Percentiles rank a stretch among this genome's conserved stretches.
These are phyloP conservation scores for Xanthia icteritia DNA, from an alignment of 2,888 invertebrate genomes.

Conservation along the genomic window DNA sequence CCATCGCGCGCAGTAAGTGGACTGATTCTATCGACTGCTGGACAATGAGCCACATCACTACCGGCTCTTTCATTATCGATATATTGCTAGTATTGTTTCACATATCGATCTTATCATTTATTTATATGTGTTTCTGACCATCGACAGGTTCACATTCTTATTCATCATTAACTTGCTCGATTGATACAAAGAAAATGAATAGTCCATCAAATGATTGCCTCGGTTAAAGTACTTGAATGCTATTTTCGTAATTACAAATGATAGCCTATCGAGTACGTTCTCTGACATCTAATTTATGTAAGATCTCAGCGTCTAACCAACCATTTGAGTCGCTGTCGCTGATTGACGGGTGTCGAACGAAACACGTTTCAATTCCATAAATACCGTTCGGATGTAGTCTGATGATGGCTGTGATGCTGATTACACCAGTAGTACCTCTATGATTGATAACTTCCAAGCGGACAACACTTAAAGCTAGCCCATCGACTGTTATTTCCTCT, in stretches of 20 bases:
- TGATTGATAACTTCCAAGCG: conserved; percentile 61
- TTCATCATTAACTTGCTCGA: conserved; percentile 59
- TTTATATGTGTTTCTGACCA: conserved; percentile 65
- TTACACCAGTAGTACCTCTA: conserved; percentile 53
- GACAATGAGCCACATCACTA: conserved; percentile 67
- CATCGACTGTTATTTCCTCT: conserved; percentile 42
- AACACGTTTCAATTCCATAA: conserved; percentile 63
- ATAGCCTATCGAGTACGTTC: conserved; percentile 48
- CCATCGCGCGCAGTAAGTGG: conserved; percentile 64
- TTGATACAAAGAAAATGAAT: conserved; percentile 64
- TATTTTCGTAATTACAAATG: conserved; percentile 54
- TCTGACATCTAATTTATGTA: conserved; percentile 61
- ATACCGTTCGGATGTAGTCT: conserved; percentile 49
- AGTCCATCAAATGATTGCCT: conserved; percentile 49
- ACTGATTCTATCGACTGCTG: conserved; percentile 70
- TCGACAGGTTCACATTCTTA: conserved; percentile 56
- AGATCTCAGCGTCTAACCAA: conserved; percentile 55
- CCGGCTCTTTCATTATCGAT: conserved; percentile 59
- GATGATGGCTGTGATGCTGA: conserved; percentile 56
- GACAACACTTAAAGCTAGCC: conserved; percentile 51
- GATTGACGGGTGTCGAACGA: conserved; percentile 61
- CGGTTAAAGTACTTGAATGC: conserved; percentile 38
- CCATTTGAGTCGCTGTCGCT: conserved; percentile 55
- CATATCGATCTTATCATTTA: conserved; percentile 66
- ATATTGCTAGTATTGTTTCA: conserved; percentile 63